Evolutionary conservation across 1,140 invertebrate genomes (phyloP).

Genomic region (Melanaphis sacchari): DNA sequence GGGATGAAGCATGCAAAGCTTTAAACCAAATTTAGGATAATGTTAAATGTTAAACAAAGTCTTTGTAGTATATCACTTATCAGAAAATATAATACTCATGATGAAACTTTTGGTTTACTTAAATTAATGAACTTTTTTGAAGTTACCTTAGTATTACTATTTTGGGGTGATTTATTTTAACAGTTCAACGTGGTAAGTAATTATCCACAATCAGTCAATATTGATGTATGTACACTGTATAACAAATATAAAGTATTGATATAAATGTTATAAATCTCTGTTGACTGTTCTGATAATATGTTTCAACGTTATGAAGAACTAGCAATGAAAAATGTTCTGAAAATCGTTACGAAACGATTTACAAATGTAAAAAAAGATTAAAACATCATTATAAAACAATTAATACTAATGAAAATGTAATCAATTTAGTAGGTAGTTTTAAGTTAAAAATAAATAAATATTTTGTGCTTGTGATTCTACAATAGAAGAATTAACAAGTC

Average conservation of each 20-base stretch:
- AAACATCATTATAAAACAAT: not conserved
- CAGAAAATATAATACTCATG: slow-evolving; percentile 28
- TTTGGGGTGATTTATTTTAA: slow-evolving; percentile 57
- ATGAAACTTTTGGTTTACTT: slow-evolving; percentile 47
- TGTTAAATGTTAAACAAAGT: slow-evolving; percentile 20
- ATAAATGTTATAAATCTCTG: not conserved
- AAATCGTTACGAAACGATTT: no score
- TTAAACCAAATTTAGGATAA: not conserved
- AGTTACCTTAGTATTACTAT: slow-evolving; percentile 54
- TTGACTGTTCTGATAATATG: not conserved
- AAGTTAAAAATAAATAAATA: no score
- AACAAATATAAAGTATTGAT: slow-evolving; percentile 33
- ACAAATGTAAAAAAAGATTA: no score
- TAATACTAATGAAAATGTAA: no score
- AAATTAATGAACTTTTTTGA: slow-evolving; percentile 55
- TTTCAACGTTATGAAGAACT: no score
- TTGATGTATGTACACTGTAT: slow-evolving; percentile 11
- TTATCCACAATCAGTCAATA: slow-evolving; percentile 37
- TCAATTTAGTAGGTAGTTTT: not conserved
- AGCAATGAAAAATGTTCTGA: no score
- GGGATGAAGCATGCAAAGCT: slow-evolving; percentile 58
- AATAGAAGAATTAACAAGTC: no score
- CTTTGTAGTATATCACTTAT: slow-evolving; percentile 2
- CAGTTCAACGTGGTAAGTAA: slow-evolving; percentile 49
- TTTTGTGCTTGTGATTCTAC: no score